These are phyloP conservation scores for Hanleya hanleyi DNA, from an alignment of 2,888 invertebrate species.

Conservation along the genomic window DNA sequence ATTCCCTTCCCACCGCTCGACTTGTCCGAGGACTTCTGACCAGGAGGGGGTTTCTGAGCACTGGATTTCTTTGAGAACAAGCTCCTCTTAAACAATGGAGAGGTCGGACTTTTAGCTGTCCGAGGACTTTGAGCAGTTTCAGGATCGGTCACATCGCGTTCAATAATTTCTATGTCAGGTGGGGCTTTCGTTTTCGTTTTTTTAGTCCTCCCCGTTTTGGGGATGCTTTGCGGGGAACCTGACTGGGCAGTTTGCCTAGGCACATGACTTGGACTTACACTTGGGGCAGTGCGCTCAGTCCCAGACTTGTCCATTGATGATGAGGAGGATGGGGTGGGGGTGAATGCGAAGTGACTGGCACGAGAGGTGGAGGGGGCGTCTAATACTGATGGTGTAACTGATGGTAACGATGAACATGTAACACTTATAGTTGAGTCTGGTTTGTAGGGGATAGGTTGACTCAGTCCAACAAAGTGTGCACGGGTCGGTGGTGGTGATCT, in stretches of 20 bases:
- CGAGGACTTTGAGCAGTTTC: background rate
- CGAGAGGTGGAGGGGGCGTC: background rate
- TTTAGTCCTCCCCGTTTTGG: background rate
- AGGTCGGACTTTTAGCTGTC: constrained; percentile 2
- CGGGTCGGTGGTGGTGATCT: background rate
- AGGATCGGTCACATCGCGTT: background rate
- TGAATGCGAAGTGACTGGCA: background rate
- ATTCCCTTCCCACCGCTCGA: constrained; percentile 48
- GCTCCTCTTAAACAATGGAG: background rate
- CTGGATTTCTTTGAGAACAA: constrained; percentile 4
- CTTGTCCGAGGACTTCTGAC: constrained; percentile 25
- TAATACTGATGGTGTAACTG: background rate
- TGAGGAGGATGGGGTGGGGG: background rate
- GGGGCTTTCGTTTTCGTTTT: background rate
- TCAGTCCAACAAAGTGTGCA: constrained; percentile 1
- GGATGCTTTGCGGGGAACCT: background rate
- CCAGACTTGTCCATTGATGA: background rate
- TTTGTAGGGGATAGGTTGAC: constrained; percentile 25
- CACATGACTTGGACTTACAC: background rate
- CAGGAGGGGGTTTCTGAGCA: background rate
- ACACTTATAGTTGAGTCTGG: constrained; percentile 52
- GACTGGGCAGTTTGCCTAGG: background rate
- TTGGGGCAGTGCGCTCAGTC: background rate
- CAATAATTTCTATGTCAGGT: background rate
- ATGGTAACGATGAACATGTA: constrained; percentile 57